Conservation (phyloP, 2,888 invertebrate species). For the Lasius fuliginosus region DNA sequence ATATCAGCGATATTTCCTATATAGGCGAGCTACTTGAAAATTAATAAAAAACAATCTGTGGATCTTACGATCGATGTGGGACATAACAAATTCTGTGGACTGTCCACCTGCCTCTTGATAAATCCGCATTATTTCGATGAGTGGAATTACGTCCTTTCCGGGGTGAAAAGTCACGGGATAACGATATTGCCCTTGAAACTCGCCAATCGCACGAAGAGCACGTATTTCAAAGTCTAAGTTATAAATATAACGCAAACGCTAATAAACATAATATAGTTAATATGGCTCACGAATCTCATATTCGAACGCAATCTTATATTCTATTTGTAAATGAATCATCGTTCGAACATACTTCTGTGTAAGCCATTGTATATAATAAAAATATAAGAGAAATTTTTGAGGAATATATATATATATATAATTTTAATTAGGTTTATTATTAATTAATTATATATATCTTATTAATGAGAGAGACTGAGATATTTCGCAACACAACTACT, state of each 20-base stretch:
- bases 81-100: constrained; percentile 92
- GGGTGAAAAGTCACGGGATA: constrained; percentile 95
- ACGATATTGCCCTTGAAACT: constrained; percentile 89
- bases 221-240: constrained; percentile 90
- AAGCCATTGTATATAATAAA: background rate
- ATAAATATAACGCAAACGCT: background rate
- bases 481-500: background rate
- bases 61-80: constrained; percentile 92
- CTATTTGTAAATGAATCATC: background rate
- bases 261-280: too few relatives aligned
- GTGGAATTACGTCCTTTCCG: constrained; percentile 90
- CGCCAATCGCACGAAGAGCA: constrained; percentile 91
- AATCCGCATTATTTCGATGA: constrained; percentile 92
- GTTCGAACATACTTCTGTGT: background rate
- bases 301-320: background rate
- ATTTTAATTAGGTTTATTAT: background rate
- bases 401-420: background rate
- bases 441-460: background rate
- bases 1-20: background rate
- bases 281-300: background rate
- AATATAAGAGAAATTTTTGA: too few relatives aligned
- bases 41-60: background rate
- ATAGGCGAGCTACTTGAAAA: background rate
- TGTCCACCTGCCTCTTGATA: constrained; percentile 93
- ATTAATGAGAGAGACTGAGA: background rate